Evolutionary conservation across 30 jellyfish, hydroid and myxozoan species (phyloP).

Genomic region (Pelagia noctiluca): DNA sequence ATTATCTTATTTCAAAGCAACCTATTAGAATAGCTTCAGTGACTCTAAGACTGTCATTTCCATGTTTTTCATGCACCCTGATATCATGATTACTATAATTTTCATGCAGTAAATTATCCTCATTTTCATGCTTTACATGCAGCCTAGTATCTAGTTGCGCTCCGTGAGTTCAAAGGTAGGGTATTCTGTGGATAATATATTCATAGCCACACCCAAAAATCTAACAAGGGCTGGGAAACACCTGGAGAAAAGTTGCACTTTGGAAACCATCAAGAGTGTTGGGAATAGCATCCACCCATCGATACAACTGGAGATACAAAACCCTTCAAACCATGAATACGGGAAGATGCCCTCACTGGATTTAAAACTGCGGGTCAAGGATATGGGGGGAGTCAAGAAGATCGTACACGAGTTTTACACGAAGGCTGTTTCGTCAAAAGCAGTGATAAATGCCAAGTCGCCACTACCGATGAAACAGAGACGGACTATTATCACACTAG

Average conservation of each 20-base stretch:
- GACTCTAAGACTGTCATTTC: too few species aligned
- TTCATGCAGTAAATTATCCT: too few species aligned
- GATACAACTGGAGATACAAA: constrained; percentile 25
- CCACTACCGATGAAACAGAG: not conserved
- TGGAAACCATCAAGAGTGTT: not conserved
- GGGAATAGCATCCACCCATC: constrained; percentile 42
- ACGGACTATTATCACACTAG: not conserved
- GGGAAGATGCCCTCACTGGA: constrained; percentile 29
- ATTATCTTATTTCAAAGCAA: too few species aligned
- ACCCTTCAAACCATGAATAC: constrained; percentile 23
- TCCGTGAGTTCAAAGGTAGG: too few species aligned
- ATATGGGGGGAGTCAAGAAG: constrained; percentile 6
- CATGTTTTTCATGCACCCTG: too few species aligned
- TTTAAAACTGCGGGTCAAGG: not conserved
- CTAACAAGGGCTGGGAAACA: too few species aligned
- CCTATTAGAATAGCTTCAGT: too few species aligned
- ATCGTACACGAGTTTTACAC: constrained; percentile 43
- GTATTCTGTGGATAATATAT: too few species aligned
- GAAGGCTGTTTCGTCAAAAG: constrained; percentile 28
- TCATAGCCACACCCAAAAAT: too few species aligned
- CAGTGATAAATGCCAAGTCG: constrained; percentile 30
- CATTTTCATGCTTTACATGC: too few species aligned
- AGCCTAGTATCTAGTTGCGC: too few species aligned
- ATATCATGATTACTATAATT: too few species aligned
- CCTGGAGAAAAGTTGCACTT: constrained; percentile 1